These are phyloP conservation scores for Otus sunia DNA, from an alignment of 2,113 vertebrate genomes.

Conservation along the genomic window DNA sequence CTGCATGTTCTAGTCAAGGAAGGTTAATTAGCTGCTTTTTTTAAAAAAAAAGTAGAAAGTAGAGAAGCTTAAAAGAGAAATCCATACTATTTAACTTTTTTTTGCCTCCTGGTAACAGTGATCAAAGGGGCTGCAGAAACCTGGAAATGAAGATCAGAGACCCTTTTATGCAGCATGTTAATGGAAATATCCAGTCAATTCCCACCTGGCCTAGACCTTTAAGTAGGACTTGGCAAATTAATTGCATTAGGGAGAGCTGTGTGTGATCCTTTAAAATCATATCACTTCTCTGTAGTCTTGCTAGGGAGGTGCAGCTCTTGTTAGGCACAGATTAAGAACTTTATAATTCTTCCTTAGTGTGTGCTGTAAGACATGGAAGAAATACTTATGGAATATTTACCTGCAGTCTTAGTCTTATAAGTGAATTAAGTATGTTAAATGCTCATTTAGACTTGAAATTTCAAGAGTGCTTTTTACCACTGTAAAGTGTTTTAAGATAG, in stretches of 20 bases:
- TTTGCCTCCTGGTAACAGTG: conserved; percentile 26
- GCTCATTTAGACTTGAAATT: background rate
- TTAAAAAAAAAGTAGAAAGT: background rate
- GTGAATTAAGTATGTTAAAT: background rate
- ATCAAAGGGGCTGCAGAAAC: conserved; percentile 35
- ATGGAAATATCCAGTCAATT: conserved; percentile 43
- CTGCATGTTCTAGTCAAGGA: background rate
- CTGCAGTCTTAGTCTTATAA: background rate
- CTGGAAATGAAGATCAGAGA: conserved; percentile 43
- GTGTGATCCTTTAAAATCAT: background rate
- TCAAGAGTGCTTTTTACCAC: background rate
- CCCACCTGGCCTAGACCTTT: conserved; percentile 35
- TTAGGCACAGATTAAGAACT: background rate
- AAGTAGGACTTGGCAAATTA: conserved; percentile 43
- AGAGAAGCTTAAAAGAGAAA: conserved; percentile 26
- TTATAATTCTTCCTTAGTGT: background rate
- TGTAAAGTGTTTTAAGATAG: background rate
- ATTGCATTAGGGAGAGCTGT: background rate
- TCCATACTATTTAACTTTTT: background rate
- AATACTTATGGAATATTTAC: background rate
- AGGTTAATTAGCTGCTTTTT: background rate
- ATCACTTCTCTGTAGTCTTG: background rate
- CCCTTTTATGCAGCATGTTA: conserved; percentile 23
- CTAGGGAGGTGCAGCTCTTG: background rate
- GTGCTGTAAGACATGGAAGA: background rate